These are phyloP conservation scores for Nixonia krombeini DNA, from an alignment of 1,140 invertebrate genomes.

Conservation along the genomic window DNA sequence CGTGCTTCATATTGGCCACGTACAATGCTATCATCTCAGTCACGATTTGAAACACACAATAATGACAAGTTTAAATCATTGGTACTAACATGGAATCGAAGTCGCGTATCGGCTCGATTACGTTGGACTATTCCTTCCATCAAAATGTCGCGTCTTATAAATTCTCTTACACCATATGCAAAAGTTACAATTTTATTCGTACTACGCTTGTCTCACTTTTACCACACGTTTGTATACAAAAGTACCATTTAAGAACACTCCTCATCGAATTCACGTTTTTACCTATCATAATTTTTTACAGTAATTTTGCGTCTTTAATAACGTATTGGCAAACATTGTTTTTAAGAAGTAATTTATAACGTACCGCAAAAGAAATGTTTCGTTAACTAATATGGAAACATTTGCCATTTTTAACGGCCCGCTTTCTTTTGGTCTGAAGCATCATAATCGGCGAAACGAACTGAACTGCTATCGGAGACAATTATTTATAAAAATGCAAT, in stretches of 20 bases:
- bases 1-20: conserved; percentile 22
- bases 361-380: too few relatives aligned
- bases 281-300: neutral
- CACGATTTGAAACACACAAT: conserved; percentile 29
- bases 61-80: conserved; percentile 44
- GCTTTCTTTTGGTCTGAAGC: too few relatives aligned
- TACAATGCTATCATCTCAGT: conserved; percentile 17
- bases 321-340: too few relatives aligned
- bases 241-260: conserved; percentile 25
- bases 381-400: too few relatives aligned
- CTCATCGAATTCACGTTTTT: neutral
- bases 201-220: conserved; percentile 35
- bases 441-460: too few relatives aligned
- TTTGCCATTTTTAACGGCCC: too few relatives aligned
- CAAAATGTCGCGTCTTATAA: conserved; percentile 23
- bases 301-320: too few relatives aligned
- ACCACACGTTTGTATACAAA: conserved; percentile 45
- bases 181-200: conserved; percentile 39
- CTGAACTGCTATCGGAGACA: too few relatives aligned
- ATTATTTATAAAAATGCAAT: too few relatives aligned
- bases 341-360: too few relatives aligned
- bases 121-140: neutral
- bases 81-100: conserved; percentile 26
- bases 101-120: conserved; percentile 2
- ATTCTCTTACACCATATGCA: conserved; percentile 45